A percentile compares a stretch with the other conserved stretches of the same genome.
Evolutionary conservation across 2,888 invertebrate genomes (phyloP).

Genomic region (Psylliodes chrysocephalus): DNA sequence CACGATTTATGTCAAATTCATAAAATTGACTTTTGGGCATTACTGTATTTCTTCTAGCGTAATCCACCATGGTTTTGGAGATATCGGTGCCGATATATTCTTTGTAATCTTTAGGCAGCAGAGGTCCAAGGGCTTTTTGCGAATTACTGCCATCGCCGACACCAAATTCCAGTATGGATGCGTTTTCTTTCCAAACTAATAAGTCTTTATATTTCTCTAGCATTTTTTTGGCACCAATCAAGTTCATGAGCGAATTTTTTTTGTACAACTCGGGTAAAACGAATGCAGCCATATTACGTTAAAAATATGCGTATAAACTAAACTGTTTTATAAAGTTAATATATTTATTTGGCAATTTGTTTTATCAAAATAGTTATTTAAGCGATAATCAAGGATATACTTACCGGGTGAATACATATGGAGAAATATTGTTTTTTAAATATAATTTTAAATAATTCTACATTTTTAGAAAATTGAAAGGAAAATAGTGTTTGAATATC

Average conservation of each 20-base stretch:
- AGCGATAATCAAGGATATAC: too few species aligned
- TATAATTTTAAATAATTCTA: too few species aligned
- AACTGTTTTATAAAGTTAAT: too few species aligned
- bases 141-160: slow-evolving; percentile 12
- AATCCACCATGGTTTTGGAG: background rate
- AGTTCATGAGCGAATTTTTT: background rate
- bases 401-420: too few species aligned
- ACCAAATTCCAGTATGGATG: slow-evolving; percentile 17
- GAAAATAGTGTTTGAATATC: too few species aligned
- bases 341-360: too few species aligned
- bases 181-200: slow-evolving; percentile 8
- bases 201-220: slow-evolving; percentile 23
- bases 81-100: slow-evolving; percentile 3
- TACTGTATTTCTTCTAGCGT: background rate
- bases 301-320: too few species aligned
- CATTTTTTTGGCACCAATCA: background rate
- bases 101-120: slow-evolving; percentile 8
- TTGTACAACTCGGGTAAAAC: background rate
- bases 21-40: background rate
- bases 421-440: too few species aligned
- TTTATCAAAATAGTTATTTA: too few species aligned
- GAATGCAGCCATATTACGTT: slow-evolving; percentile 1
- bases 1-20: background rate
- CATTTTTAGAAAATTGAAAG: too few species aligned
- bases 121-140: background rate